Percentiles rank a stretch among this genome's conserved stretches.
Conservation (phyloP, 2,888 invertebrate species). For the Tuta absoluta region DNA sequence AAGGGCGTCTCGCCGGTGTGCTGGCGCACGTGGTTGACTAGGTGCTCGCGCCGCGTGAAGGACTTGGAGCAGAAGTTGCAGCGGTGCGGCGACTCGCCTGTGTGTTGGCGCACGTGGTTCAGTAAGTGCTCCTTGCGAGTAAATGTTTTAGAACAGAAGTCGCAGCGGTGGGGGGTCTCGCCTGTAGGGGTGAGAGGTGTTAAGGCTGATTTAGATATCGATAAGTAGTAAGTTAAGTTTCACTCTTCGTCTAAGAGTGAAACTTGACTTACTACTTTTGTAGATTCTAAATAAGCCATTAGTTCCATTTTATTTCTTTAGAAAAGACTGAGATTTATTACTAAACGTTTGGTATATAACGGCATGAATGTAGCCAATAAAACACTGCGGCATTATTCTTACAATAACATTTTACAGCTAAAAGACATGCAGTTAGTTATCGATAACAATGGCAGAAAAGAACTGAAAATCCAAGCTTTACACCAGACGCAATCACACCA, state of each 20-base stretch:
- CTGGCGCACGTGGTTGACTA: conserved; percentile 92
- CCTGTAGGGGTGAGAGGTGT: conserved; percentile 56
- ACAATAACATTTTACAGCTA: not conserved
- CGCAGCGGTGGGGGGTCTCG: conserved; percentile 89
- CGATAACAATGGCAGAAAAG: conserved; percentile 2
- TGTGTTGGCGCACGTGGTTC: conserved; percentile 89
- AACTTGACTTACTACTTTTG: too few species aligned
- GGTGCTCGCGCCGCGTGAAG: conserved; percentile 92
- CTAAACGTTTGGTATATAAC: not conserved
- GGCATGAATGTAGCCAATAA: not conserved
- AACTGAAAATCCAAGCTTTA: conserved; percentile 57
- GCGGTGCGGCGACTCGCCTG: conserved; percentile 91
- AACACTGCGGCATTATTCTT: not conserved
- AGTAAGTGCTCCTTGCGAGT: conserved; percentile 88
- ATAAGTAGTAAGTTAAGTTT: too few species aligned
- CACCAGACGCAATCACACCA: conserved; percentile 38
- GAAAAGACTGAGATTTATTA: not conserved
- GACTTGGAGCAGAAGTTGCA: conserved; percentile 93
- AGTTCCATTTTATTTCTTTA: too few species aligned
- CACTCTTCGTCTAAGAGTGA: too few species aligned
- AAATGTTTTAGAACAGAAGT: conserved; percentile 90
- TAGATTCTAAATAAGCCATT: too few species aligned
- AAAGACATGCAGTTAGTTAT: conserved; percentile 4
- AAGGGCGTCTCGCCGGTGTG: conserved; percentile 89
- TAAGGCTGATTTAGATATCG: too few species aligned